A percentile compares a stretch with the other conserved stretches of the same genome.
phyloP scores from a whole-genome alignment of 2,888 invertebrate genomes.

The Drosophila rellima region DNA sequence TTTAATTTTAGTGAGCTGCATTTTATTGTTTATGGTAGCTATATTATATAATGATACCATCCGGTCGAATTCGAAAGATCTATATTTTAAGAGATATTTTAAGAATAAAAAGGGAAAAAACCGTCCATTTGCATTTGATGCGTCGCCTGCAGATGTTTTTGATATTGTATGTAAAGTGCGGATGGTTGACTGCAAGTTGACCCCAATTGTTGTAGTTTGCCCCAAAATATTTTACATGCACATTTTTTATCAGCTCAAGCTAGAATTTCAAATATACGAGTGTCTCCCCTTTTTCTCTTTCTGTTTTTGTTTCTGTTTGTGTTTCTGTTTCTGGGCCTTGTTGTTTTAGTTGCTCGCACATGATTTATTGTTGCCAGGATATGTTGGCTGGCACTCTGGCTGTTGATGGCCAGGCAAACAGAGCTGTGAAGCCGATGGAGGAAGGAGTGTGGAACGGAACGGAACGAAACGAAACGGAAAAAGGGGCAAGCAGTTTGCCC shows the following conservation, averaged over 20 bases:
- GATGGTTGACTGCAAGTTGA: constrained; percentile 53
- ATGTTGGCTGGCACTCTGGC: constrained; percentile 20
- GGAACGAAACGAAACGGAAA: not conserved
- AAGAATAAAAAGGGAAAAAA: no score
- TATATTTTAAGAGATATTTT: no score
- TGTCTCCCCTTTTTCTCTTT: constrained; percentile 42
- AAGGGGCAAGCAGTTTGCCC: constrained; percentile 7
- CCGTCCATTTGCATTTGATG: no score
- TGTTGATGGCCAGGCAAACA: constrained; percentile 60
- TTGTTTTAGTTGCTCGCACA: constrained; percentile 40
- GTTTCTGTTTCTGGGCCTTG: constrained; percentile 27
- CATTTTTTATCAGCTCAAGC: constrained; percentile 74
- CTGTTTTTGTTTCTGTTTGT: constrained; percentile 12
- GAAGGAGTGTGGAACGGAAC: not conserved
- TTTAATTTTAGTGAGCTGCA: no score
- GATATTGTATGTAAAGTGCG: not conserved
- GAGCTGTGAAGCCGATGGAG: constrained; percentile 11
- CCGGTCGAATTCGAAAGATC: no score
- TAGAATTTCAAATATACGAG: constrained; percentile 64
- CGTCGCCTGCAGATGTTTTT: no score
- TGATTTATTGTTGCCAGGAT: constrained; percentile 62
- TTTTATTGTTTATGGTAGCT: no score
- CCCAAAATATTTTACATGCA: constrained; percentile 70
- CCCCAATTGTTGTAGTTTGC: constrained; percentile 65
- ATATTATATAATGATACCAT: no score